Evolutionary conservation across 2,888 invertebrate genomes (phyloP).

Genomic region (Drosophila rellima): DNA sequence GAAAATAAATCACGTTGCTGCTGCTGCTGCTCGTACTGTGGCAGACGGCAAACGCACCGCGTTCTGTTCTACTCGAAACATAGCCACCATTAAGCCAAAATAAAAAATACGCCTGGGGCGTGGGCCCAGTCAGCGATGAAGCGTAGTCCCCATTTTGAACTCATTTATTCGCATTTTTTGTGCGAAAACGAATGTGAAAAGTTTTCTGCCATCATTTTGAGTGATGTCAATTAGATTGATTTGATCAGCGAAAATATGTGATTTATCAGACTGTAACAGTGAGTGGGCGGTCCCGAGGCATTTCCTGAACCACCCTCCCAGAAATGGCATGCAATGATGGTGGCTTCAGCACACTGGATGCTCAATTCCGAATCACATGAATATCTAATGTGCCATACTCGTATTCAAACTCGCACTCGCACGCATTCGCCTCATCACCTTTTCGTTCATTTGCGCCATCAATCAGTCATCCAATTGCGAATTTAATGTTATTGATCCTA

Average conservation of each 20-base stretch:
- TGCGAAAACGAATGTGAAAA: conserved; percentile 74
- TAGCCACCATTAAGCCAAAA: conserved; percentile 78
- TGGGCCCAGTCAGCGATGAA: conserved; percentile 29
- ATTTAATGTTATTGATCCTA: conserved; percentile 32
- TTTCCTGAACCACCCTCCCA: conserved; percentile 23
- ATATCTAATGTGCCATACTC: conserved; percentile 71
- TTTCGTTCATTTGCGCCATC: conserved; percentile 67
- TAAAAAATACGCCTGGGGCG: conserved; percentile 40
- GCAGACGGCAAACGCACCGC: conserved; percentile 51
- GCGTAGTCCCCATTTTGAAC: conserved; percentile 65
- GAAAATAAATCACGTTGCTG: conserved; percentile 80
- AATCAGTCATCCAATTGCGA: conserved; percentile 80
- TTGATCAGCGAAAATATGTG: conserved; percentile 85
- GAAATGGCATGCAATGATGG: conserved; percentile 9
- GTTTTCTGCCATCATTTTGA: conserved; percentile 85
- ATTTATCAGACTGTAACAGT: conserved; percentile 83
- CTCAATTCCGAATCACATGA: conserved; percentile 70
- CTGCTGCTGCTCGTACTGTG: conserved; percentile 6
- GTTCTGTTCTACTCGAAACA: conserved; percentile 53
- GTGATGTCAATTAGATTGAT: conserved; percentile 86
- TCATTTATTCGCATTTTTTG: conserved; percentile 79
- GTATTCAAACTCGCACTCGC: conserved; percentile 18
- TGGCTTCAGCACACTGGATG: conserved; percentile 15
- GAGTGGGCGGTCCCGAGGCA: conserved; percentile 70
- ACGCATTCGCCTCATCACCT: conserved; percentile 65